Base-by-base conservation (phyloP, 2,113 vertebrate species). In the Megatriorchis doriae region DNA sequence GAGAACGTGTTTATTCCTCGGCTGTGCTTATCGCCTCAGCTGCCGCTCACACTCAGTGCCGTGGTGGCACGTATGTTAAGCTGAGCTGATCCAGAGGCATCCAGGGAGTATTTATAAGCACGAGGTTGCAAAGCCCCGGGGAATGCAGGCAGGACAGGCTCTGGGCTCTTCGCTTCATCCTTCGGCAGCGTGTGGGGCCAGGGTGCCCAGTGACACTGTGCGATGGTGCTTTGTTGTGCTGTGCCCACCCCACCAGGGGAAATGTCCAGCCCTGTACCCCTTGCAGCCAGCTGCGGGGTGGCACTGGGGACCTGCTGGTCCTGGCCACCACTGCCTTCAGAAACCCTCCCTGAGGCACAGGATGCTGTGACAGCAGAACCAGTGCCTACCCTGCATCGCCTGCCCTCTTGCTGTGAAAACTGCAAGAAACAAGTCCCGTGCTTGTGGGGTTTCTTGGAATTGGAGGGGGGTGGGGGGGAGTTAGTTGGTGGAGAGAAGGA, bases 151-250 rank as follows among this genome's bases (percentile, higher is more conserved):
- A 3, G 84, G 63, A 25, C 2, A 16, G 65, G 56, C 34, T 8
- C 52, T 1, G 2, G 62, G 38, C 3, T 56, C 21, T 29, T 36
- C 6, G 4, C 62, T 12, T 27, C 58, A 1, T 42, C 63, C 79
- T 19, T 10, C 0, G 5, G 66, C 81, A 73, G 43, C 1, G 1
- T 0, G 0, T 2, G 0, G 38, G 55, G 43, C 71, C 43, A 5
- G 56, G 45, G 10, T 36, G 15, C 0, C 2, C 0, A 1, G 9
- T 19, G 38, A 5, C 53, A 14, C 15, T 3, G 1, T 22, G 59
- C 31, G 21, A 0, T 1, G 45, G 55, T 40, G 75, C 66, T 55
- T 11, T 1, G 19, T 68, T 5, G 36, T 42, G 2, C 45, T 4
- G 29, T 10, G 70, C 22, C 50, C 40, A 26, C 25, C 55, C 43